A percentile compares a stretch with the other conserved stretches of the same genome.
Evolutionary conservation across 2,113 vertebrate species (phyloP).

Genomic region (Abramis brama): DNA sequence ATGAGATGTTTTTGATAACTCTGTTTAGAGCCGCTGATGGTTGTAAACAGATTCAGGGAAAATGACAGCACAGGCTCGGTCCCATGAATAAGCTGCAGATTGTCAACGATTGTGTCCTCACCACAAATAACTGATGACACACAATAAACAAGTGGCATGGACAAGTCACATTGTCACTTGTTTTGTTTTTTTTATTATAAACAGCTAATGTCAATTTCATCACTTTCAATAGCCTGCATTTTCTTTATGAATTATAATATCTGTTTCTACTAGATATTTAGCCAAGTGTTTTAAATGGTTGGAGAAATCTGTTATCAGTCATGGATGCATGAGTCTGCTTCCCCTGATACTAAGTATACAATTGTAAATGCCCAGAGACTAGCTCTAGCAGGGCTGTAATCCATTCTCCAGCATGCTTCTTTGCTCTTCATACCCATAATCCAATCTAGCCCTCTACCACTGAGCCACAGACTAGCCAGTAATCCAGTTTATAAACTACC

Average conservation of each 20-base stretch:
- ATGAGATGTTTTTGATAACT: constrained; percentile 31
- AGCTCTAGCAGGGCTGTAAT: constrained; percentile 72
- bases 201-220: not conserved
- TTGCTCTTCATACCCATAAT: constrained; percentile 75
- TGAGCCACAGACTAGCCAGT: constrained; percentile 74
- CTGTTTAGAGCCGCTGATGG: not conserved
- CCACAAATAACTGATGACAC: not conserved
- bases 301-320: not conserved
- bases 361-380: constrained; percentile 62
- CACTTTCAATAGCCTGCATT: too few relatives aligned
- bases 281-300: not conserved
- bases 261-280: not conserved
- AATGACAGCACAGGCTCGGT: not conserved
- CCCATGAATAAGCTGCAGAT: not conserved
- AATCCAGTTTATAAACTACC: constrained; percentile 78
- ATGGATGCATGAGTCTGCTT: constrained; percentile 32
- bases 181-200: not conserved
- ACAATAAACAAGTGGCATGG: not conserved
- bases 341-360: constrained; percentile 6
- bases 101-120: not conserved
- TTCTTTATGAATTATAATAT: not conserved
- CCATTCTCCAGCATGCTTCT: constrained; percentile 71
- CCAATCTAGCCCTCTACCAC: constrained; percentile 75
- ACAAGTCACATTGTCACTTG: not conserved
- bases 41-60: not conserved